Base-by-base conservation (phyloP, 2,113 vertebrate species). In the Oncorhynchus tshawytscha region DNA sequence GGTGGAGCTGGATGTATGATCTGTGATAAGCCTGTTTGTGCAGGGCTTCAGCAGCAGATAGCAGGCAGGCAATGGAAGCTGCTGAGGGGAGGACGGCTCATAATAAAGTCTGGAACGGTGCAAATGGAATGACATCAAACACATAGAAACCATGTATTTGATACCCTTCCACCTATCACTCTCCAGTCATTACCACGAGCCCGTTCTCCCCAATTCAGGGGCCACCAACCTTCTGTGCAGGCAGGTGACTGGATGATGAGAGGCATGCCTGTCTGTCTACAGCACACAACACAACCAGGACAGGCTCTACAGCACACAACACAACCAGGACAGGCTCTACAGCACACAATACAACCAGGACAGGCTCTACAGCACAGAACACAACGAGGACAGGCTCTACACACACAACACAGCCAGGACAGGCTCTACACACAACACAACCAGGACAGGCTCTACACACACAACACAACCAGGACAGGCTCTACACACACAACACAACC, bases 1-100 rank as follows among this genome's bases (percentile, higher is more conserved):
- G 85, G 90, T 86, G 86, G 89, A 93, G 90, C 89, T 81, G 91
- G 94, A 94, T 94, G 93, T 94, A 94, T 95, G 15, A 92, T 92
- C 90, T 86, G 88, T 85, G 85, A 93, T 89, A 91, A 93, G 92
- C 87, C 95, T 96, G 95, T 88, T 93, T 91, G 92, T 49, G 54
- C 74, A 71, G 89, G 86, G 90, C 77, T 59, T 84, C 92, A 94
- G 94, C 93, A 39, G 39, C 93, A 93, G 25, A 27, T 3, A 29
- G 11, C 25, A 18, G 25, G 29, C 39, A 39, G 39, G 8, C 39
- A 39, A 9, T 39, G 7, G 34, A 39, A 2, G 34, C 34, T 45
- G 39, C 39, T 45, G 39, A 45, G 39, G 9, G 39, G 9, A 45
- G 39, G 39, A 45, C 39, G 39, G 39, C 39, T 45, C 39, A 45